phyloP scores from a whole-genome alignment of 2,797 vertebrate genomes.

The Crotalus adamanteus region DNA sequence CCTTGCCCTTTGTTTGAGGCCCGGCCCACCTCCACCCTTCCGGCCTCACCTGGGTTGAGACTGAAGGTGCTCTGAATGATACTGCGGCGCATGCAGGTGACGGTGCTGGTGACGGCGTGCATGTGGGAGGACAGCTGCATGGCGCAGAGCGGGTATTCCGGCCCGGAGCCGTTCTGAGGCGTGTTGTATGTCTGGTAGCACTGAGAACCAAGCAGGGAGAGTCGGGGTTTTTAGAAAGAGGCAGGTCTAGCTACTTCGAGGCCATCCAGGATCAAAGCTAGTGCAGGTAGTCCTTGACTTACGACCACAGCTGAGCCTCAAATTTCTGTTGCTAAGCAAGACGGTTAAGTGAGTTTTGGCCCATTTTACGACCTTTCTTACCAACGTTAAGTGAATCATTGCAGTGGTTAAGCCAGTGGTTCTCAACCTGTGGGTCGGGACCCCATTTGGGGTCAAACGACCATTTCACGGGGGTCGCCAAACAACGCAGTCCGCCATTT shows the following conservation, averaged over 20 bases:
- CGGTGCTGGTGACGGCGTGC: slow-evolving; percentile 87
- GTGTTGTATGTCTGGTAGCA: slow-evolving; percentile 84
- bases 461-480: too few relatives aligned
- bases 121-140: slow-evolving; percentile 96
- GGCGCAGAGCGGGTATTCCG: slow-evolving; percentile 86
- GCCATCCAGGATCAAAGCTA: too few relatives aligned
- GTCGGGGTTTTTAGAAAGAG: rapidly evolving
- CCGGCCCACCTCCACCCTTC: rapidly evolving
- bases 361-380: not conserved
- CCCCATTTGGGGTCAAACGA: too few relatives aligned
- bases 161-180: slow-evolving; percentile 68
- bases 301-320: not conserved
- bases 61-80: slow-evolving; percentile 83
- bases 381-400: not conserved
- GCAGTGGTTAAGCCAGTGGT: not conserved
- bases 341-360: not conserved
- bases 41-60: slow-evolving; percentile 83
- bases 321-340: not conserved
- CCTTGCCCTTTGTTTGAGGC: not conserved
- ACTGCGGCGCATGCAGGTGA: slow-evolving; percentile 92
- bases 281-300: not conserved
- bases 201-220: slow-evolving; percentile 57
- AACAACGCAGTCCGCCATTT: too few relatives aligned
- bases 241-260: rapidly evolving
- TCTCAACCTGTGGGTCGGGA: too few relatives aligned